These are phyloP conservation scores for Phortica variegata DNA, from an alignment of 1,140 invertebrate species.

Conservation along the genomic window DNA sequence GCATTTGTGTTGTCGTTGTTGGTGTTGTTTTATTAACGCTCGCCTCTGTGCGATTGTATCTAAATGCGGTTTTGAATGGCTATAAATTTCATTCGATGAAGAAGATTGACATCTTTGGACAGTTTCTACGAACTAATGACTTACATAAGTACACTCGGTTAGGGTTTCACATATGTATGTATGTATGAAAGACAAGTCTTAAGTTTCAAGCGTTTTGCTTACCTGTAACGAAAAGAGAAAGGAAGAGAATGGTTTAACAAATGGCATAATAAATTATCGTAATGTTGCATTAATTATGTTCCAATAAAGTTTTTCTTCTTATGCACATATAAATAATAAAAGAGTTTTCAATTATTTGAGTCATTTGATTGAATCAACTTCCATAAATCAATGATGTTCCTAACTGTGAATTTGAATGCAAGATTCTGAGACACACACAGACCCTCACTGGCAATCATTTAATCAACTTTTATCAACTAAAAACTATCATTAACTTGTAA, in stretches of 20 bases:
- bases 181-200: constrained; percentile 41
- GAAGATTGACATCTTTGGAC: too few relatives aligned
- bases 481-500: too few relatives aligned
- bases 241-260: neutral
- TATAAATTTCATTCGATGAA: too few relatives aligned
- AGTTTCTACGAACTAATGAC: too few relatives aligned
- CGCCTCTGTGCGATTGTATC: constrained; percentile 6
- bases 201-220: constrained; percentile 52
- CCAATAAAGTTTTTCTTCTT: constrained; percentile 15
- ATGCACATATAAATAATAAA: constrained; percentile 16
- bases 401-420: too few relatives aligned
- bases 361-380: too few relatives aligned
- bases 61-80: constrained; percentile 22
- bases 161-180: constrained; percentile 40
- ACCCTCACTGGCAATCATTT: too few relatives aligned
- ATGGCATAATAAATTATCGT: too few relatives aligned
- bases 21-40: constrained; percentile 25
- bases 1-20: too few relatives aligned
- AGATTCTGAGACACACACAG: too few relatives aligned
- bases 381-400: too few relatives aligned
- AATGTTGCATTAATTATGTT: constrained; percentile 48
- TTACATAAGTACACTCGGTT: constrained; percentile 38
- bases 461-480: too few relatives aligned
- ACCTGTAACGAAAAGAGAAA: constrained; percentile 37
- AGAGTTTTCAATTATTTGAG: constrained; percentile 11